These are phyloP conservation scores for Apis florea DNA, from an alignment of 1,140 invertebrate species.

Conservation along the genomic window DNA sequence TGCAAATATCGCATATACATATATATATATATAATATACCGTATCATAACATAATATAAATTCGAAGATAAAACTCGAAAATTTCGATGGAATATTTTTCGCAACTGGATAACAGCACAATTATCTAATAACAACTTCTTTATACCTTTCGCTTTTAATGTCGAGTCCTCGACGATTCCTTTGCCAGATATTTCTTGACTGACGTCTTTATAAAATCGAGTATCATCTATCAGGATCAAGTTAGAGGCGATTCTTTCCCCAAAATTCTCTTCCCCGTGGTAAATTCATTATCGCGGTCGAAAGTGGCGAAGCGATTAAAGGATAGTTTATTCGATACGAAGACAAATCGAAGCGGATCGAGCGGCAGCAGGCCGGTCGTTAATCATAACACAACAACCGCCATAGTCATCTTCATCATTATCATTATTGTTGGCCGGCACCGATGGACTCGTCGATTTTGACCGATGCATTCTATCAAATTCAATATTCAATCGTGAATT, in stretches of 20 bases:
- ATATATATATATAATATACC: too few relatives aligned
- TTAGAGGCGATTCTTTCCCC: constrained; percentile 29
- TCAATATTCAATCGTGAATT: constrained; percentile 59
- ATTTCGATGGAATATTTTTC: too few relatives aligned
- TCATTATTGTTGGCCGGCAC: constrained; percentile 48
- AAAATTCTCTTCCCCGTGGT: constrained; percentile 38
- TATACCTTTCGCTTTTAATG: background rate
- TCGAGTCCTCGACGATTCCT: background rate
- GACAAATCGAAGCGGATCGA: constrained; percentile 63
- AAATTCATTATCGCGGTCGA: constrained; percentile 54
- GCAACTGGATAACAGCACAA: too few relatives aligned
- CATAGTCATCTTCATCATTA: constrained; percentile 64
- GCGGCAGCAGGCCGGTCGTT: constrained; percentile 50
- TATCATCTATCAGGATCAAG: constrained; percentile 59
- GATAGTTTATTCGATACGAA: constrained; percentile 56
- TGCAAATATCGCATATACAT: too few relatives aligned
- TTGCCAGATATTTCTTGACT: background rate
- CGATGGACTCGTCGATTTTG: constrained; percentile 51
- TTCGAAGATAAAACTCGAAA: too few relatives aligned
- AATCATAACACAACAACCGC: constrained; percentile 59
- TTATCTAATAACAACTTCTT: too few relatives aligned
- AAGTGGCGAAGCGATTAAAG: constrained; percentile 58
- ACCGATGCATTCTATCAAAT: constrained; percentile 46
- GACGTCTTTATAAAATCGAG: constrained; percentile 34
- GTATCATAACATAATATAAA: too few relatives aligned